Evolutionary conservation across 2,888 invertebrate species (phyloP), one percentile per base, ranked within the genome.

Genomic region (Tachina fera): DNA sequence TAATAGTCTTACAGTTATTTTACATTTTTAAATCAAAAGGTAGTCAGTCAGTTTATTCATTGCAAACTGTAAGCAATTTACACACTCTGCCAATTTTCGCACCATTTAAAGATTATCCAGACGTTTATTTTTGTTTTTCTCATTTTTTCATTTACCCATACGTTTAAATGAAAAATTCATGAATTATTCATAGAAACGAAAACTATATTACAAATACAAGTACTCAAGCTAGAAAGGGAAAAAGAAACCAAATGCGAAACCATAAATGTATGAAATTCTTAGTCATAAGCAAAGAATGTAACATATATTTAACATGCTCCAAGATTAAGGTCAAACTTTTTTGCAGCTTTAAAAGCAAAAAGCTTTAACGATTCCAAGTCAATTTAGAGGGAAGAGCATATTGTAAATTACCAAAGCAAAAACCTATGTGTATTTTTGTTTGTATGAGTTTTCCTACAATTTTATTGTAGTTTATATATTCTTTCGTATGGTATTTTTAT

Each of bases 351-450:
- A 14, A 45, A 47, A 63, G 63, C 43, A 39, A 22, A 63, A 72
- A 72, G 41, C 70, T 65, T 67, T 80, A 60, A 76, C 65, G 72
- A 51, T 58, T 75, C 80, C 80, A 39, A 13, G 67, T 72, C 71
- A 80, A 67, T 80, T 76, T 39, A 53, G 39, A 65, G 19, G 45
- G 13, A 16, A 9, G 9, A 61, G 43, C 3, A 19, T 68, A 68
- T 63, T 63, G 31, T 51, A 79, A 71, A 71, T 63, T 63, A 31
- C 45, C 16, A 78, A 51, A 22, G 13, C n/a, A 53, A 53, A 70
- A 13, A 13, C 60, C 61, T 31, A n/a, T 53, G 41, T 41, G 49
- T 6, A n/a, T 16, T 16, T 68, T 1, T 39, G 39, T 4, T 11
- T 13, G 3, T 43, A 9, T 19, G 31, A 31, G n/a, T 71, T 71